Evolutionary conservation across 2,797 vertebrate genomes (phyloP).

Genomic region (Sciurus vulgaris): DNA sequence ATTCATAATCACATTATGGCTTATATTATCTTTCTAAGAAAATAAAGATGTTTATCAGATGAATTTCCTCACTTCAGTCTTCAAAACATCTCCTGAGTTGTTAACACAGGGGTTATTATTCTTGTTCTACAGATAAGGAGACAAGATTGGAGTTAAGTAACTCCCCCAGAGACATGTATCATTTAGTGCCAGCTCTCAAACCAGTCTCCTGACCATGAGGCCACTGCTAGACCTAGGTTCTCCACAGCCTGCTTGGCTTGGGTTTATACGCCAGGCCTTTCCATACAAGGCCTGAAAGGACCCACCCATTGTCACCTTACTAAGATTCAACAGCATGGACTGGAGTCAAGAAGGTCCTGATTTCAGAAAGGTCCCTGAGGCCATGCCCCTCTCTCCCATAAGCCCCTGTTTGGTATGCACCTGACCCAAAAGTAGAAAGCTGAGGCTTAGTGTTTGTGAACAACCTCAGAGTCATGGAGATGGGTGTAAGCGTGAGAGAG

Average conservation of each 20-base stretch:
- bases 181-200: not conserved
- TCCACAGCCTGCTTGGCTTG: not conserved
- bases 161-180: not conserved
- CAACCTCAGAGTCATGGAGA: not conserved
- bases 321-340: not conserved
- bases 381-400: not conserved
- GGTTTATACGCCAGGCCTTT: not conserved
- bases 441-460: not conserved
- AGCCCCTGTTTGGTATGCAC: not conserved
- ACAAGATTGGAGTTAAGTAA: not conserved
- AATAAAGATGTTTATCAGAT: not conserved
- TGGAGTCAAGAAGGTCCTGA: not conserved
- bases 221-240: not conserved
- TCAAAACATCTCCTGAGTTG: not conserved
- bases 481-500: not conserved
- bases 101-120: not conserved
- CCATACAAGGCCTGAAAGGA: not conserved
- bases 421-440: not conserved
- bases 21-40: constrained; percentile 17
- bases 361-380: not conserved
- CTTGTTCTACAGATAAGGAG: not conserved
- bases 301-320: not conserved
- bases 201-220: not conserved
- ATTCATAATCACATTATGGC: not conserved
- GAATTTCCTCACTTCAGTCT: not conserved